Conservation (phyloP, 2,797 vertebrate genomes). For the Masticophis lateralis region DNA sequence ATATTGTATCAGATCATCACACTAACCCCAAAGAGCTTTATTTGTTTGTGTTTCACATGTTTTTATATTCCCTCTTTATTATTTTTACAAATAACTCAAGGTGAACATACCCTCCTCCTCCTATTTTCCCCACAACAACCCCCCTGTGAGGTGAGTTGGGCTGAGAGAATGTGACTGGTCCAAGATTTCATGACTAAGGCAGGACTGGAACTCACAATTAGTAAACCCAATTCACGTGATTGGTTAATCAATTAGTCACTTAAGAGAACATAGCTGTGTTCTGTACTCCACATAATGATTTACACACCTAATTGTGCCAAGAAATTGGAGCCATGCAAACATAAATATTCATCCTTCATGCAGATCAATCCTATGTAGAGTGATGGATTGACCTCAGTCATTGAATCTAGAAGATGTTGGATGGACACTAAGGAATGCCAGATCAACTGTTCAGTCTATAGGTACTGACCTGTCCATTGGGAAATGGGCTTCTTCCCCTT, state of each 20-base stretch:
- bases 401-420: not conserved
- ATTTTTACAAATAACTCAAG: not conserved
- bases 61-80: not conserved
- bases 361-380: not conserved
- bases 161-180: not conserved
- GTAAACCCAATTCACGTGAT: not conserved
- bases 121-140: not conserved
- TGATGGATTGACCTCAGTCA: not conserved
- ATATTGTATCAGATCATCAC: not conserved
- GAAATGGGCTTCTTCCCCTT: conserved; percentile 73
- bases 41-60: not conserved
- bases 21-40: not conserved
- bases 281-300: not conserved
- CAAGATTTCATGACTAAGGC: not conserved
- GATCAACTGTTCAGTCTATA: not conserved
- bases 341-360: not conserved
- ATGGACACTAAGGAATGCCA: not conserved
- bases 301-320: not conserved
- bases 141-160: not conserved
- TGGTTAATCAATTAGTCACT: not conserved
- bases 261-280: not conserved
- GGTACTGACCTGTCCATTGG: conserved; percentile 82
- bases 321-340: not conserved
- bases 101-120: not conserved
- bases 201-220: not conserved